Evolutionary conservation across 1,140 invertebrate genomes (phyloP), one percentile per base, ranked within the genome.

Genomic region (Tenebrio molitor): DNA sequence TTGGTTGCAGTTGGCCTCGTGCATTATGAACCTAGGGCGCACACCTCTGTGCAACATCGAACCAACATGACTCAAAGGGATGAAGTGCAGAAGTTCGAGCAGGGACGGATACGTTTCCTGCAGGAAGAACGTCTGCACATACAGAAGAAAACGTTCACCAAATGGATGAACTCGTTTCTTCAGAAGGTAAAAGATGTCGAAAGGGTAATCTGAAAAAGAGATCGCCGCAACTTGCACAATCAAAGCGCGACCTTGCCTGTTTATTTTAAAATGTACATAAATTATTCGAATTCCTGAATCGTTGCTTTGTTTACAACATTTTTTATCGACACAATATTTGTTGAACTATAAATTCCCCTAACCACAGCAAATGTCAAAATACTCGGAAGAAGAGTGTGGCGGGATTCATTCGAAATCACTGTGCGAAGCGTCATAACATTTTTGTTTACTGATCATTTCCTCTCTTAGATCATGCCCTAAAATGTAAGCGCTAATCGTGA

Each of bases 121-220:
- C 96, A 98, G 82, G 96, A 99, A 84, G 97, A 99, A 86, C 90
- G 97, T 73, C 86, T 98, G 66, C 92, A 97, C 84, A 99, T 99
- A 78, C 98, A 99, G 86, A 99, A 99, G 89, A 99, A 99, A 85
- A 99, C 98, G 4, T 99, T 99, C 85, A 99, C 98, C 79, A 99
- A 99, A 97, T 99, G 97, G 98, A 97, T 98, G 90, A 99, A 99
- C 86, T 97, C 96, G 1, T 99, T 98, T 85, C 86, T 99, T 73
- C 91, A 95, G 82, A 99, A 97, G 91, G 96, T 97, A 84, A 77
- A 53, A 46, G 2, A 41, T 41, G 39, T 19, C 19, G 25, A 4
- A 33, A 10, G 4, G 29, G 10, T 10, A 33, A 33, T 33, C 4
- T 10, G 29, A 5, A 33, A 4, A 33, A 4, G 29, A 33, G 4